Conservation (phyloP, 2,113 vertebrate genomes). For the Alethe castanea region DNA sequence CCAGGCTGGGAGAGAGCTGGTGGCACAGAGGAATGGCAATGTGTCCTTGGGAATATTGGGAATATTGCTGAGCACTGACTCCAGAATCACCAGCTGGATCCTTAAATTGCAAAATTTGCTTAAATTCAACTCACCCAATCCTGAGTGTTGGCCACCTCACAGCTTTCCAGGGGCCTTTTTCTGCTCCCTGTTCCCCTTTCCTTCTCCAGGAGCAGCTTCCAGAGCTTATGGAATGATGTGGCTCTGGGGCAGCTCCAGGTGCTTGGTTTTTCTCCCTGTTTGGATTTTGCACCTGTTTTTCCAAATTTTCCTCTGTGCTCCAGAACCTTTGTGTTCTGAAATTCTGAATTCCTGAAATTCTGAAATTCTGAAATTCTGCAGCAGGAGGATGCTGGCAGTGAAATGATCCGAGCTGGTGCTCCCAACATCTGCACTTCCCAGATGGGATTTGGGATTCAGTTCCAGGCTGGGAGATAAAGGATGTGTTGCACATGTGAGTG, state of each 20-base stretch:
- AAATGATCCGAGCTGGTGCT: neutral
- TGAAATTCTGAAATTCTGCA: neutral
- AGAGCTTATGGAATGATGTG: neutral
- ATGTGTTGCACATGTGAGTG: conserved; percentile 19
- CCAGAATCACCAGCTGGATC: neutral
- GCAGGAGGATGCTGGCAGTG: neutral
- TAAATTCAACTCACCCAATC: fast-evolving
- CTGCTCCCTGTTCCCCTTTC: neutral
- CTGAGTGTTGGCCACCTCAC: fast-evolving
- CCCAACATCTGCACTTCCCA: conserved; percentile 15
- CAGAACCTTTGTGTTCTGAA: neutral
- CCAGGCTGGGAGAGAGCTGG: fast-evolving
- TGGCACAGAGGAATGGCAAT: neutral
- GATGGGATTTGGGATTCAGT: neutral
- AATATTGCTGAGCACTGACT: neutral
- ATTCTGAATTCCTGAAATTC: too few relatives aligned
- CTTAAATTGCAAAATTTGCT: neutral
- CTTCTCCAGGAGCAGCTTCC: neutral
- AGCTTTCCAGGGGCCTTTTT: neutral
- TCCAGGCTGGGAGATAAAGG: conserved; percentile 22
- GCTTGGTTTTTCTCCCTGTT: neutral
- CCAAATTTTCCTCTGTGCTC: neutral
- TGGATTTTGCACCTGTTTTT: neutral
- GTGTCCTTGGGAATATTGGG: neutral
- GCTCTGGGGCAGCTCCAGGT: neutral